Percentiles rank a stretch among this genome's conserved stretches.
Evolutionary conservation across 1,140 invertebrate genomes (phyloP).

Genomic region (Saccostrea echinata): DNA sequence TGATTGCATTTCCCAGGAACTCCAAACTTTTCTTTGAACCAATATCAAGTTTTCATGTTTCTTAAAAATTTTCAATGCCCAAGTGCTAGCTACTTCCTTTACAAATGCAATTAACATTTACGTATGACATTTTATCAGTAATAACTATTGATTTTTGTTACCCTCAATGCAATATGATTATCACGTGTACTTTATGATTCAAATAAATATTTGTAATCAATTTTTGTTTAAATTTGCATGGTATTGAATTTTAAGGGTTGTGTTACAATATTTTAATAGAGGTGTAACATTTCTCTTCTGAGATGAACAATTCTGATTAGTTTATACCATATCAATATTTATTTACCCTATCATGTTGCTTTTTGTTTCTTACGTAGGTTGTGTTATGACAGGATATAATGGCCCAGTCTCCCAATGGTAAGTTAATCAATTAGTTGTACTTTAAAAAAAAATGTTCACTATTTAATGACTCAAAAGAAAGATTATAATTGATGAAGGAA

Average conservation of each 20-base stretch:
- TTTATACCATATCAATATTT: not conserved
- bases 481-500: too few relatives aligned
- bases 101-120: constrained; percentile 9
- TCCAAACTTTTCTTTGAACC: constrained; percentile 20
- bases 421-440: not conserved
- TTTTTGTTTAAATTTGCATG: not conserved
- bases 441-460: too few relatives aligned
- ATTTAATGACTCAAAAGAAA: too few relatives aligned
- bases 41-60: not conserved
- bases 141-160: not conserved
- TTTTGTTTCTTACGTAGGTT: not conserved
- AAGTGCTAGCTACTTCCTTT: not conserved
- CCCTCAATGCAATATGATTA: not conserved
- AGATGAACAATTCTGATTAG: not conserved
- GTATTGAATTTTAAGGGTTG: not conserved
- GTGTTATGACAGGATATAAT: constrained; percentile 6
- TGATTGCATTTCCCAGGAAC: not conserved
- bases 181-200: not conserved
- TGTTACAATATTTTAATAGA: not conserved
- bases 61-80: not conserved
- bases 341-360: not conserved
- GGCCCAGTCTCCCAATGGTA: constrained; percentile 27
- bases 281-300: not conserved
- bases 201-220: constrained; percentile 8
- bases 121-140: constrained; percentile 10